These are phyloP conservation scores for Malurus leucopterus DNA, from an alignment of 2,797 vertebrate genomes.

Conservation along the genomic window DNA sequence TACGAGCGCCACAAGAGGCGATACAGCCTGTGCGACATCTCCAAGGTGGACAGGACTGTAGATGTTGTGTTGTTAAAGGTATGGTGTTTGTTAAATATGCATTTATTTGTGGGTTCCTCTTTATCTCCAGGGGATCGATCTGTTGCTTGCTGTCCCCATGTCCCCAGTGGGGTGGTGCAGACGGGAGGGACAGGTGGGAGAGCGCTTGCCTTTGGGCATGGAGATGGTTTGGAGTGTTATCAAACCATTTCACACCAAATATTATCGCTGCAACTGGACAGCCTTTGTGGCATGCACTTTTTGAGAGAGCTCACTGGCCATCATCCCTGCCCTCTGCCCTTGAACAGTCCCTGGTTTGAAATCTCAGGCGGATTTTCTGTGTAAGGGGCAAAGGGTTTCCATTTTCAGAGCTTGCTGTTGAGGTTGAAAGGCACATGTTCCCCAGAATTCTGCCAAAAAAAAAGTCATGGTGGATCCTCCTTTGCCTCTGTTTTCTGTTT, in stretches of 20 bases:
- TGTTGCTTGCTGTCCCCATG: fast-evolving
- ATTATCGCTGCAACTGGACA: background rate
- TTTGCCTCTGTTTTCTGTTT: background rate
- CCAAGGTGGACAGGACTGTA: constrained; percentile 86
- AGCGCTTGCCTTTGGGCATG: background rate
- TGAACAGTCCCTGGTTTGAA: background rate
- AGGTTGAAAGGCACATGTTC: background rate
- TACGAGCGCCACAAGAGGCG: constrained; percentile 93
- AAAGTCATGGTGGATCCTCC: background rate
- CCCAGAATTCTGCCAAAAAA: background rate
- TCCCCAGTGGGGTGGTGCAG: background rate
- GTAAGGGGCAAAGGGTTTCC: background rate
- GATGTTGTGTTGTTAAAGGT: constrained; percentile 96
- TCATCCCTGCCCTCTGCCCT: background rate
- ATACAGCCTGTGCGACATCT: constrained; percentile 89
- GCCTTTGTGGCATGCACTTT: background rate
- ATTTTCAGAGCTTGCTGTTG: background rate
- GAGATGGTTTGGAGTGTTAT: background rate
- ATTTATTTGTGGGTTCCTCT: background rate
- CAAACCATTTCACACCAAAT: background rate
- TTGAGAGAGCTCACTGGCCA: background rate
- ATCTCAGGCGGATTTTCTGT: background rate
- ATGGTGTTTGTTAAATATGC: constrained; percentile 28
- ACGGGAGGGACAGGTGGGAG: background rate
- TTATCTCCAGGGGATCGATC: fast-evolving